phyloP scores from a whole-genome alignment of 2,113 vertebrate genomes.

The Cheilinus undulatus region DNA sequence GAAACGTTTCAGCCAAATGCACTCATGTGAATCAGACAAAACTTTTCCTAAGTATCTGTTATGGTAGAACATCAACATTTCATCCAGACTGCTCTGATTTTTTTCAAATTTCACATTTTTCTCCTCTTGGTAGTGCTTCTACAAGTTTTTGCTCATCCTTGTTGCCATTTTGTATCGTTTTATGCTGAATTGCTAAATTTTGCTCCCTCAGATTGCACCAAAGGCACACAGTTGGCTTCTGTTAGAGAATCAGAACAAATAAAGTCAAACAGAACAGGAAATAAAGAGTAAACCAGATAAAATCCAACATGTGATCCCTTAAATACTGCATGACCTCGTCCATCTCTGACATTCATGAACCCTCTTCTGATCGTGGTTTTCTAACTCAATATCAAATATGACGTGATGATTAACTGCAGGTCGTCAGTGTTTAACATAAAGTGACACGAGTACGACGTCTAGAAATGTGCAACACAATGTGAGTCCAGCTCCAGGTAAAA shows the following conservation, averaged over 20 bases:
- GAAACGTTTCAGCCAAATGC: too few relatives aligned
- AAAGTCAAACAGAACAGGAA: not conserved
- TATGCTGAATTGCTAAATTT: not conserved
- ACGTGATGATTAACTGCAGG: conserved; percentile 3
- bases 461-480: conserved; percentile 32
- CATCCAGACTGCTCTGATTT: too few relatives aligned
- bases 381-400: not conserved
- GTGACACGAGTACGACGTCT: conserved; percentile 20
- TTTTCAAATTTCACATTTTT: not conserved
- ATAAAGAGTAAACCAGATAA: not conserved
- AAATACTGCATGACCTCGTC: not conserved
- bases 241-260: not conserved
- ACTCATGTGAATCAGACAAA: too few relatives aligned
- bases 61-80: too few relatives aligned
- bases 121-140: not conserved
- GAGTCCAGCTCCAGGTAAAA: conserved; percentile 10
- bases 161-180: not conserved
- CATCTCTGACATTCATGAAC: not conserved
- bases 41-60: too few relatives aligned
- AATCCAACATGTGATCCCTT: not conserved
- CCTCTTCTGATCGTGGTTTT: not conserved
- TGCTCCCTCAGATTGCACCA: not conserved
- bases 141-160: not conserved
- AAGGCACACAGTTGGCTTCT: not conserved
- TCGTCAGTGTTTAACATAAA: conserved; percentile 33